A percentile compares a stretch with the other conserved stretches of the same genome.
phyloP scores from a whole-genome alignment of 2,113 vertebrate genomes.

The Picathartes gymnocephalus region DNA sequence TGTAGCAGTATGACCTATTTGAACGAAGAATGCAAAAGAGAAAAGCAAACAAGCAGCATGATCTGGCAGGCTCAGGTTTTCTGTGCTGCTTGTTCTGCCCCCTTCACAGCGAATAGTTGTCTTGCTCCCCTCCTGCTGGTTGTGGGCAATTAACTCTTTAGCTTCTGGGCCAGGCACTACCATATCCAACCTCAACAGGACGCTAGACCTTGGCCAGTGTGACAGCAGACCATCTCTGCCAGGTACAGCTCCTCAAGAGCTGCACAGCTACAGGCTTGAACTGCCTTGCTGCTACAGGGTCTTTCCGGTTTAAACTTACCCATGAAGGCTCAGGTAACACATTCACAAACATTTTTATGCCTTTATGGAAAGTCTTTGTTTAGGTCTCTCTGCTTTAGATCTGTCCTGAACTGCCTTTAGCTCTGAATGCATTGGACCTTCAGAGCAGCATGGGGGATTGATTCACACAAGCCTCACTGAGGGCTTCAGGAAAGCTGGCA shows the following conservation, averaged over 20 bases:
- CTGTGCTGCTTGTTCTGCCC: neutral
- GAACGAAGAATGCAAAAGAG: neutral
- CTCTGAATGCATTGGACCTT: neutral
- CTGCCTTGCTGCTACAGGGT: neutral
- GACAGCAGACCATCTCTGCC: neutral
- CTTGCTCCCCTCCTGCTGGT: neutral
- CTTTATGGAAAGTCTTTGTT: neutral
- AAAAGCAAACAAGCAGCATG: neutral
- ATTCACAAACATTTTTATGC: neutral
- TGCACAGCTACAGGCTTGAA: neutral
- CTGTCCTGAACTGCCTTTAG: neutral
- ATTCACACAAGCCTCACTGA: neutral
- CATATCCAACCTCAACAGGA: neutral
- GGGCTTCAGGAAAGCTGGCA: neutral
- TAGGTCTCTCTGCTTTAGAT: neutral
- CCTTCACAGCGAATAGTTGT: neutral
- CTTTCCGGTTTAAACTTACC: neutral
- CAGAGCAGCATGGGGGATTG: neutral
- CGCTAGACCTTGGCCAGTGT: rapidly evolving
- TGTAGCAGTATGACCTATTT: neutral
- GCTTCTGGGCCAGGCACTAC: neutral
- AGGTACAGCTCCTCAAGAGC: neutral
- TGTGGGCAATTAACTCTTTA: neutral
- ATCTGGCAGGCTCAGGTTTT: neutral
- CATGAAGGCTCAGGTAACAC: neutral